A percentile compares a stretch with the other conserved stretches of the same genome.
phyloP scores from a whole-genome alignment of 2,797 vertebrate species.

The Siniperca scherzeri region DNA sequence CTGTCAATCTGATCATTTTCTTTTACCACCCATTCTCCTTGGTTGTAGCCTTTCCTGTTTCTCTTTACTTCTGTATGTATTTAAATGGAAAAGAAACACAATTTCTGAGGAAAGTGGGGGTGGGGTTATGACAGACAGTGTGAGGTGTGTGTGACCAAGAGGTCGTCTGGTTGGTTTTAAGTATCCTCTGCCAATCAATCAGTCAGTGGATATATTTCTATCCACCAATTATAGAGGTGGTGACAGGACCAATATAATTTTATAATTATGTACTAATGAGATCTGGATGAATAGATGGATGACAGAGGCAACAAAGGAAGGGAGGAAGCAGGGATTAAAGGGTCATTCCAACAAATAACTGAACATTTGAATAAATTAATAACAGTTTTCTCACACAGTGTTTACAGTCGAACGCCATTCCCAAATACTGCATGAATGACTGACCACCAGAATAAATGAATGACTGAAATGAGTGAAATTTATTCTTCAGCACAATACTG shows the following conservation, averaged over 20 bases:
- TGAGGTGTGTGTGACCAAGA: constrained; percentile 17
- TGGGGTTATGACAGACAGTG: constrained; percentile 2
- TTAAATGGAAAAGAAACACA: constrained; percentile 5
- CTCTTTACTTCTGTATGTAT: constrained; percentile 9
- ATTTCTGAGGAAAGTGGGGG: background rate
- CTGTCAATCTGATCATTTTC: constrained; percentile 34
- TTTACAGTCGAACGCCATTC: background rate
- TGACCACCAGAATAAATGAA: constrained; percentile 1
- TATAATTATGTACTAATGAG: constrained; percentile 53
- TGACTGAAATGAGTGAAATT: background rate
- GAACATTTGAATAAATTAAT: background rate
- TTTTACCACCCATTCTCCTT: background rate
- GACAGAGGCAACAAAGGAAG: constrained; percentile 21
- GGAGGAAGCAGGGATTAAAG: constrained; percentile 9
- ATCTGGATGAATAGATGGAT: constrained; percentile 53
- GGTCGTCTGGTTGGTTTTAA: constrained; percentile 16
- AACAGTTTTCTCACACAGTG: background rate
- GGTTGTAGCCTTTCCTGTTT: constrained; percentile 10
- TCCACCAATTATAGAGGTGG: constrained; percentile 53
- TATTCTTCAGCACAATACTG: background rate
- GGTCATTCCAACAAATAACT: background rate
- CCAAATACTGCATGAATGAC: background rate
- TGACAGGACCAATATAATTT: constrained; percentile 52
- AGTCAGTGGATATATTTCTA: constrained; percentile 36
- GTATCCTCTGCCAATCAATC: constrained; percentile 45